A percentile compares a stretch with the other conserved stretches of the same genome.
Evolutionary conservation across 2,888 invertebrate genomes (phyloP).

Genomic region (Drosophila percnosoma): DNA sequence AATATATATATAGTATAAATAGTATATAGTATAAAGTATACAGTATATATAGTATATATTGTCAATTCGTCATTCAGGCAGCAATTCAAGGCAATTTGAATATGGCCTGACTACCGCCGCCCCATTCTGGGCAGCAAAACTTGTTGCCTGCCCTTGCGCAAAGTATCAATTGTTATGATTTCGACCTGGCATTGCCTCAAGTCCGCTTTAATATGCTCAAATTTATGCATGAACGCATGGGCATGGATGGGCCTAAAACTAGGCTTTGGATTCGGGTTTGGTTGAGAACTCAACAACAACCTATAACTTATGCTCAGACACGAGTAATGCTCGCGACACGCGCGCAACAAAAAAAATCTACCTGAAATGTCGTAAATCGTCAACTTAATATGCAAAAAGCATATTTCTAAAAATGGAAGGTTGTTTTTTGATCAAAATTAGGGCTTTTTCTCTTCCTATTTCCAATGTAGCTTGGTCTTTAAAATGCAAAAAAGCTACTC

Average conservation of each 20-base stretch:
- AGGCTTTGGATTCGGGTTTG: constrained; percentile 11
- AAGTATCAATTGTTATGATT: constrained; percentile 41
- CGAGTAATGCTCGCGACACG: constrained; percentile 30
- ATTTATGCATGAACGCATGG: constrained; percentile 54
- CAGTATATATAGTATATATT: neutral
- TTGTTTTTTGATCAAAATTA: neutral
- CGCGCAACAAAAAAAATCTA: neutral
- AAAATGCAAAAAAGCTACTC: no score
- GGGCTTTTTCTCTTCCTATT: neutral
- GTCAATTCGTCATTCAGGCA: neutral
- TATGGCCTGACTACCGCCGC: constrained; percentile 3
- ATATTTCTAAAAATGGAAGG: neutral
- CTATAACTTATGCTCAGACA: constrained; percentile 58
- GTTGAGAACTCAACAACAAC: constrained; percentile 16
- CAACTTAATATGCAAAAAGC: neutral
- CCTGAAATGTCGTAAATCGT: neutral
- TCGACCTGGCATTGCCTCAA: constrained; percentile 32
- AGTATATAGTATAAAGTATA: neutral
- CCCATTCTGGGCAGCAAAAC: constrained; percentile 1
- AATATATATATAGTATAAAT: neutral
- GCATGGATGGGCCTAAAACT: neutral
- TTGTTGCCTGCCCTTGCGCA: constrained; percentile 41
- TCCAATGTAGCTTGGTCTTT: no score
- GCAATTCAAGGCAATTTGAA: constrained; percentile 6
- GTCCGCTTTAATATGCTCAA: constrained; percentile 51